phyloP scores from a whole-genome alignment of 1,140 invertebrate genomes.

The Dendrolimus kikuchii region DNA sequence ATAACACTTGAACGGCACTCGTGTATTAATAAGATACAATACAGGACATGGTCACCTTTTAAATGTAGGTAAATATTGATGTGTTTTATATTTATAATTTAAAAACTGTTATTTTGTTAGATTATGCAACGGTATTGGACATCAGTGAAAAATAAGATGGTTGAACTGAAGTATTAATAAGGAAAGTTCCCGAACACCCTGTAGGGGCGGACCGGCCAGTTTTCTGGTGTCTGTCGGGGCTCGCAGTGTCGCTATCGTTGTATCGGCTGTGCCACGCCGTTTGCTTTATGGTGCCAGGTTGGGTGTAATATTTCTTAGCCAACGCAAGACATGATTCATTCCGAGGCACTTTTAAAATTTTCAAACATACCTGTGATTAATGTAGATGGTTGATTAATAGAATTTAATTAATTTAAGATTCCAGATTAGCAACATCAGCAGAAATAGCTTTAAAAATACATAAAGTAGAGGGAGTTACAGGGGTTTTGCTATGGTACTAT shows the following conservation, averaged over 20 bases:
- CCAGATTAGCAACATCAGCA: no score
- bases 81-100: no score
- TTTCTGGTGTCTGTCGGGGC: conserved; percentile 60
- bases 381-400: conserved; percentile 42
- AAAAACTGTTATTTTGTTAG: no score
- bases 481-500: no score
- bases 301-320: conserved; percentile 68
- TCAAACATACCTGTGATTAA: conserved; percentile 63
- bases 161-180: background rate
- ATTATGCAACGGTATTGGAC: no score
- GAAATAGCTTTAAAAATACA: no score
- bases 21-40: no score
- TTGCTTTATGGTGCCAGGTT: conserved; percentile 70
- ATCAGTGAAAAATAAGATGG: no score
- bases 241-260: conserved; percentile 66
- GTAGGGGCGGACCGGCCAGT: conserved; percentile 49
- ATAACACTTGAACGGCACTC: no score
- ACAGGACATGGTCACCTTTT: no score
- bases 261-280: conserved; percentile 65
- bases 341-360: conserved; percentile 60
- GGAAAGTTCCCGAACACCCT: conserved; percentile 30
- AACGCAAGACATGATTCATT: conserved; percentile 70
- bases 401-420: background rate
- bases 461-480: no score
- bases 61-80: no score